Evolutionary conservation across 92 coral and sea anemone species (phyloP).

Genomic region (Muricea muricata): DNA sequence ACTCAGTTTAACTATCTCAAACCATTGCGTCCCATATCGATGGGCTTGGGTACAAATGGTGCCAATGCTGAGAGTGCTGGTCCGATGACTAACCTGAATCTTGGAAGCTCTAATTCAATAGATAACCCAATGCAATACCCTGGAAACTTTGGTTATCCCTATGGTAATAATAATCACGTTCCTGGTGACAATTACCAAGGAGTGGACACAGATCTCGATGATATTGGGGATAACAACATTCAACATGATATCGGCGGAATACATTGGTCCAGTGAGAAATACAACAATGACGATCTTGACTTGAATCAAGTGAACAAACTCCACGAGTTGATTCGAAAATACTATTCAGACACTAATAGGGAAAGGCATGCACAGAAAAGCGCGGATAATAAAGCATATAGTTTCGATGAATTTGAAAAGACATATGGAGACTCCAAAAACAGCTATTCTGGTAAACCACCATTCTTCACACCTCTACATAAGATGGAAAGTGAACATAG

Average conservation of each 20-base stretch:
- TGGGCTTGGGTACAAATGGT: neutral
- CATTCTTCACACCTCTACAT: neutral
- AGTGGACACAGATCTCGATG: neutral
- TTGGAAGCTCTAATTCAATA: neutral
- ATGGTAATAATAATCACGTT: neutral
- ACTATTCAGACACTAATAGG: neutral
- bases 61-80: neutral
- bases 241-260: neutral
- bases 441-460: neutral
- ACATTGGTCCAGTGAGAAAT: neutral
- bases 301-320: neutral
- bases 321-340: slow-evolving; percentile 4
- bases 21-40: neutral
- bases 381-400: neutral
- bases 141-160: neutral
- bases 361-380: neutral
- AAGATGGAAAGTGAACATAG: neutral
- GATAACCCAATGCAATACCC: neutral
- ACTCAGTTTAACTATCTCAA: neutral
- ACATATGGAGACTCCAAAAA: neutral
- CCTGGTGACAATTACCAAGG: neutral
- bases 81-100: neutral
- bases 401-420: neutral
- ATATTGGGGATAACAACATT: neutral
- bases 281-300: neutral